Base-by-base conservation (phyloP, 2,113 vertebrate genomes). In the Dromaius novaehollandiae region DNA sequence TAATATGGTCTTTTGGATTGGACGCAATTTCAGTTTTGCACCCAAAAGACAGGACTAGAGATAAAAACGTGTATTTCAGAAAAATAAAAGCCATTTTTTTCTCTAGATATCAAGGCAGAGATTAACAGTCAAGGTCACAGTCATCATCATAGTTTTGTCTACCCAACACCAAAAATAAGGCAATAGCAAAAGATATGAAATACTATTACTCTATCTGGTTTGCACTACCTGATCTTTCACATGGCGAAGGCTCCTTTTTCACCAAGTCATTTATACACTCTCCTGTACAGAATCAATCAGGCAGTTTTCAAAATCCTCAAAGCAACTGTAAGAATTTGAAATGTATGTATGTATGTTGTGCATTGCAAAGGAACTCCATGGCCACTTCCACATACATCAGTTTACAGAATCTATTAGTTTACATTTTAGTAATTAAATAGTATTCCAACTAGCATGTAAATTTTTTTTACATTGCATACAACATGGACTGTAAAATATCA, bases 281-380 rank as follows among this genome's bases (percentile, higher is more conserved):
- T 12, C 1, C 44, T 82, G 70, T 73, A 53, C 36, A 66, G 15
- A 36, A 4, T n/a, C 56, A 82, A 24, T 5, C 38, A 90, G 4
- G 6, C 11, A 65, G 17, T 48, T 42, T 73, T 21, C 42, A 78
- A 78, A 63, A 83, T 94, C 14, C 68, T 60, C 44, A 32, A 20
- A 93, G 9, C 25, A 66, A 42, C 8, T 30, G 7, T 48, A 68
- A 83, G 26, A 56, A 50, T 36, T 25, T 78, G 46, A 66, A 78
- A 73, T 36, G 2, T 17, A 16, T 2, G 0, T 22, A 73, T 36
- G 2, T 17, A 16, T 2, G 0, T 22, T 42, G 38, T 61, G 38
- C 10, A 25, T 61, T 83, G 22, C 9, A 30, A 68, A 13, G 11
- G 14, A 50, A 55, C 26, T 61, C 46, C 42, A 11, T 42, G 17